Conservation (phyloP, 2,888 invertebrate species). For the Parasteatoda lunata region DNA sequence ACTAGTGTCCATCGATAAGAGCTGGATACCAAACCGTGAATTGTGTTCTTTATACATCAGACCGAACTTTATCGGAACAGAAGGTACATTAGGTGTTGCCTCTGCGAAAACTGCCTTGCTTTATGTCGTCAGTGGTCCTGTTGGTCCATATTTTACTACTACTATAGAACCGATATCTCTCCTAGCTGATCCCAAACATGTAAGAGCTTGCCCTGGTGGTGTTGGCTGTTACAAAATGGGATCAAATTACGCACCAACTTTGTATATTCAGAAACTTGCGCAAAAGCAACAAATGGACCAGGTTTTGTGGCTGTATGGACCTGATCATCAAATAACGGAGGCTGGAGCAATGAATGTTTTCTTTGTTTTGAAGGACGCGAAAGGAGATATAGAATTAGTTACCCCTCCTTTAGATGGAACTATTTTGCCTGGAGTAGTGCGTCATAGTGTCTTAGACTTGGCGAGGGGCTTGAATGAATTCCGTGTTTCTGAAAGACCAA, state of each 20-base stretch:
- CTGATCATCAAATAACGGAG: constrained; percentile 94
- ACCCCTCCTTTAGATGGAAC: constrained; percentile 94
- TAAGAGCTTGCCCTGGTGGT: constrained; percentile 87
- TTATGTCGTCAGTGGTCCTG: constrained; percentile 93
- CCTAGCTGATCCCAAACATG: constrained; percentile 90
- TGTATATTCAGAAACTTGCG: constrained; percentile 79
- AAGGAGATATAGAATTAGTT: constrained; percentile 89
- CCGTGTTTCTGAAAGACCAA: constrained; percentile 84
- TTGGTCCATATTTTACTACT: constrained; percentile 91
- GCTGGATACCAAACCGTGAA: constrained; percentile 94
- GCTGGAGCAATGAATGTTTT: constrained; percentile 98
- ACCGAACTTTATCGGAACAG: constrained; percentile 96
- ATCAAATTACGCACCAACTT: constrained; percentile 80
- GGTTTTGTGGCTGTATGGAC: constrained; percentile 96
- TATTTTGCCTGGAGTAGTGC: constrained; percentile 94
- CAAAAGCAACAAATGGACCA: constrained; percentile 91
- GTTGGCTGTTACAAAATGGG: constrained; percentile 96
- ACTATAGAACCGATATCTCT: constrained; percentile 85
- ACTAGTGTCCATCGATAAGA: constrained; percentile 92
- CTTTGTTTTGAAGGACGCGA: constrained; percentile 90
- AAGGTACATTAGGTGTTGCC: constrained; percentile 89
- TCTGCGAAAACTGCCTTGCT: constrained; percentile 90
- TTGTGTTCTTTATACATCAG: constrained; percentile 94
- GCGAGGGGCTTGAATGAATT: constrained; percentile 81
- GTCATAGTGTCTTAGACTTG: constrained; percentile 89